Percentiles rank a stretch among this genome's conserved stretches.
Evolutionary conservation across 2,113 vertebrate genomes (phyloP).

Genomic region (Otocyon megalotis): DNA sequence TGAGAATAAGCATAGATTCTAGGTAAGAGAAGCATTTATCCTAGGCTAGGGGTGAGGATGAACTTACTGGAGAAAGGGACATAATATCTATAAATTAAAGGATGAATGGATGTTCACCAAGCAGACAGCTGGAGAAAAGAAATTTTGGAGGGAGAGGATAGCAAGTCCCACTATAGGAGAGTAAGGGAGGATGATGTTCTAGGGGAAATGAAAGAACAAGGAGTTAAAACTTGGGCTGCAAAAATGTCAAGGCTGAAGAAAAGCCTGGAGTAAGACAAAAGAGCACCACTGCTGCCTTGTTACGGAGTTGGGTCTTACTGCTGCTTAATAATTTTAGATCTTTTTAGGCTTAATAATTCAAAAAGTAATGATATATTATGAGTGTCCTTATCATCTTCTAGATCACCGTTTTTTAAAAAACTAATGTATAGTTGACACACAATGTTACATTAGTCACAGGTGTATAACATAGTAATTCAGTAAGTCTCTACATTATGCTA

Average conservation of each 20-base stretch:
- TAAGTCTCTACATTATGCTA: not conserved
- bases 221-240: too few relatives aligned
- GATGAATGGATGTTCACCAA: not conserved
- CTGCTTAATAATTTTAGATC: not conserved
- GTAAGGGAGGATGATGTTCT: rapidly evolving
- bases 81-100: not conserved
- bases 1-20: not conserved
- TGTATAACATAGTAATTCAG: not conserved
- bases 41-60: not conserved
- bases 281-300: not conserved
- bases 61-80: not conserved
- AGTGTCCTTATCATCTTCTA: not conserved
- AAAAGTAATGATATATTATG: not conserved
- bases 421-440: not conserved
- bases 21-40: not conserved
- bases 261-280: not conserved
- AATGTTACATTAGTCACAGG: not conserved
- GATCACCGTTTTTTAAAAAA: not conserved
- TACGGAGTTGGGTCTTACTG: not conserved
- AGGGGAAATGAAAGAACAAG: not conserved
- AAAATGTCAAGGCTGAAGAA: not conserved
- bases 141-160: not conserved
- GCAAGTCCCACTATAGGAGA: rapidly evolving
- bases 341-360: constrained; percentile 11
- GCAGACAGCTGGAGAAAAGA: not conserved